phyloP scores from a whole-genome alignment of 2,113 vertebrate species.

The Coptodon bakossiorum region DNA sequence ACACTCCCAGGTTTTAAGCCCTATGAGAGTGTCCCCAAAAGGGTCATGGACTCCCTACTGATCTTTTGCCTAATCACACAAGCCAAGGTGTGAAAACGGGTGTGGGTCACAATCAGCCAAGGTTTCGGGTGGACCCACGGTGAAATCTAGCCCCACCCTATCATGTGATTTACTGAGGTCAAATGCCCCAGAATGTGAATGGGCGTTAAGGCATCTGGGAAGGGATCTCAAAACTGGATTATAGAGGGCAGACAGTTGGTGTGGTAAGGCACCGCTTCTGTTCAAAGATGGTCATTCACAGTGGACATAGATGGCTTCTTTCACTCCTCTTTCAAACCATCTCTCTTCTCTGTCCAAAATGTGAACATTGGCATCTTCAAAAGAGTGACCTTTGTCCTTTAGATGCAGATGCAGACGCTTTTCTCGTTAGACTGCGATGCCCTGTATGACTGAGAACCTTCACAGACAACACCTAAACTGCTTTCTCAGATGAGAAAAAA shows the following conservation, averaged over 20 bases:
- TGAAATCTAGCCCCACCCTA: background rate
- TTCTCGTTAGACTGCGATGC: background rate
- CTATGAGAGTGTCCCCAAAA: background rate
- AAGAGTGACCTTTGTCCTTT: background rate
- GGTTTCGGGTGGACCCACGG: background rate
- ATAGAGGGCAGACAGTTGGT: background rate
- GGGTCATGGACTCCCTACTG: background rate
- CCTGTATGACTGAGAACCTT: background rate
- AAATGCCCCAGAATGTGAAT: background rate
- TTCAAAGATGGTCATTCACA: background rate
- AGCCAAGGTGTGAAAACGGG: background rate
- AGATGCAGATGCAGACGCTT: background rate
- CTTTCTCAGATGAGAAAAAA: background rate
- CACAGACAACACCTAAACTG: background rate
- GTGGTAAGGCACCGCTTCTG: background rate
- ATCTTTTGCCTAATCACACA: background rate
- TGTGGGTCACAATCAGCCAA: background rate
- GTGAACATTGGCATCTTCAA: background rate
- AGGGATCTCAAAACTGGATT: background rate
- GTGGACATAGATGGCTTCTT: background rate
- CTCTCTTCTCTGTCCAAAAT: background rate
- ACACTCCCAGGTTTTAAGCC: background rate
- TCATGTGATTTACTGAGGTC: background rate
- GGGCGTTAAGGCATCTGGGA: background rate
- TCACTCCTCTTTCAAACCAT: background rate